Base-by-base conservation (phyloP, 2,113 vertebrate species). In the Aspiorhynchus laticeps region DNA sequence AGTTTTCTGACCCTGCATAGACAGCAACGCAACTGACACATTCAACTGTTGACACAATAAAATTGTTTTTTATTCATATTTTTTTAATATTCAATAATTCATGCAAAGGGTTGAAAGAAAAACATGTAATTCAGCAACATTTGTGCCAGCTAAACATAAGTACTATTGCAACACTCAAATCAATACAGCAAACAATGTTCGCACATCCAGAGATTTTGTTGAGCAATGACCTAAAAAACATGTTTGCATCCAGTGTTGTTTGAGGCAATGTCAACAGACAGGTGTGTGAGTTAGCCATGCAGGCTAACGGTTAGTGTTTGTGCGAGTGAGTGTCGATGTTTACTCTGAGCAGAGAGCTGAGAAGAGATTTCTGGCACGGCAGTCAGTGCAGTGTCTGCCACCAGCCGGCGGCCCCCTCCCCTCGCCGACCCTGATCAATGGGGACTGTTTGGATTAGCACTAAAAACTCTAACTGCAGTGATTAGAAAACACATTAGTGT, bases 401-500 rank as follows among this genome's bases (percentile, higher is more conserved):
- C 94, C 92, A 94, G 94, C 87, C 56, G 74, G 26, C 41, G 65
- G 41, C 63, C 85, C 41, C 76, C 93, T 87, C 92, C 90, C 86
- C 92, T 56, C 53, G n/a, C 85, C 83, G 48, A 7, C 89, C 94
- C 94, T 95, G 95, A 99, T 99, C 98, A 97, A 98, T 99, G 95
- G 87, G 92, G 93, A 96, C 95, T 97, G 95, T 98, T 98, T 97
- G 97, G 97, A 97, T 97, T 97, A 96, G 96, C 96, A 95, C 96
- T 97, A 97, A 97, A 97, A 98, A 96, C 95, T 97, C 96, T 96
- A 97, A 97, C 96, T 98, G 96, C 96, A 97, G 97, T 98, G 98
- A 99, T 99, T 98, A 99, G 97, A 97, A 98, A 98, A 99, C 97
- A 98, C 97, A 98, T 98, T 97, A 98, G 95, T 94, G 95, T 97